A percentile compares a stretch with the other conserved stretches of the same genome.
Evolutionary conservation across 2,797 vertebrate genomes (phyloP).

Genomic region (Characodon lateralis): DNA sequence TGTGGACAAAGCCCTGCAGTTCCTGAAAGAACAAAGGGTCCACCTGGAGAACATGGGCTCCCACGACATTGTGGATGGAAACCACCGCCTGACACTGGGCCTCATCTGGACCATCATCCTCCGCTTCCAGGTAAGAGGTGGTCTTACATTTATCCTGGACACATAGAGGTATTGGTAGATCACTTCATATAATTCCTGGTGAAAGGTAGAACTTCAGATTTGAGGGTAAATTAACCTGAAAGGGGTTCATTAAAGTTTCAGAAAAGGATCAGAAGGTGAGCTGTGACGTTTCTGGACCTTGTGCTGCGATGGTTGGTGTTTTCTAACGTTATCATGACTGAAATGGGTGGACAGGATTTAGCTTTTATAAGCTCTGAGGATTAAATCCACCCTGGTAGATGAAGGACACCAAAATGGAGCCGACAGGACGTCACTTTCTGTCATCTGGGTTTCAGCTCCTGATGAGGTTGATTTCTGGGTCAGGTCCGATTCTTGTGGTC

Average conservation of each 20-base stretch:
- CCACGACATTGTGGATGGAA: conserved; percentile 97
- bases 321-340: conserved; percentile 26
- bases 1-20: conserved; percentile 95
- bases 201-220: not conserved
- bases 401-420: conserved; percentile 30
- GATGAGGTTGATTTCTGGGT: conserved; percentile 14
- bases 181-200: not conserved
- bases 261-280: not conserved
- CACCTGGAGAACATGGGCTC: conserved; percentile 99
- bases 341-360: conserved; percentile 55
- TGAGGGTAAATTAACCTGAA: too few species aligned
- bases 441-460: not conserved
- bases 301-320: not conserved
- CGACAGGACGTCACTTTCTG: not conserved
- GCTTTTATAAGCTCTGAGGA: conserved; percentile 55
- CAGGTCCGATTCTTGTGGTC: not conserved
- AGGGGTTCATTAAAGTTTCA: too few species aligned
- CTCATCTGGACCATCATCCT: conserved; percentile 99
- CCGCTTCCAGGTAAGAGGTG: conserved; percentile 85
- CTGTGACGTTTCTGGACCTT: not conserved
- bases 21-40: conserved; percentile 96
- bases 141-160: not conserved
- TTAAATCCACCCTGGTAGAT: conserved; percentile 48
- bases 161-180: not conserved
- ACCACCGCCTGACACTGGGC: conserved; percentile 94